These are phyloP conservation scores for Barbus barbus DNA, from an alignment of 2,113 vertebrate genomes.

Conservation along the genomic window DNA sequence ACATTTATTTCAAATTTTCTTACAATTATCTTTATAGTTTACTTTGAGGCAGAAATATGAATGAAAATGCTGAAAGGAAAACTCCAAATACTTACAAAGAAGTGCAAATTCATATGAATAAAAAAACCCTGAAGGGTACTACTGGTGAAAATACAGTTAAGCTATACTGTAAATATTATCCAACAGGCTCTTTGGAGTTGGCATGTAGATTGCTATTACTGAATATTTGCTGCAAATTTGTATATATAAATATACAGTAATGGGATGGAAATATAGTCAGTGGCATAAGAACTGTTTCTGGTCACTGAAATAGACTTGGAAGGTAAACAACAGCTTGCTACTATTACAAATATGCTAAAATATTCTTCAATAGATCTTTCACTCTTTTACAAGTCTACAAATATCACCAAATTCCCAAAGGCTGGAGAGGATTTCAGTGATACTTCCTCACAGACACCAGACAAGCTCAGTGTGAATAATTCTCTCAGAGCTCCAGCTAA, in stretches of 20 bases:
- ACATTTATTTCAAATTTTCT: too few relatives aligned
- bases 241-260: not conserved
- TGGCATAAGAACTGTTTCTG: too few relatives aligned
- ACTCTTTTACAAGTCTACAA: not conserved
- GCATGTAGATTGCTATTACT: not conserved
- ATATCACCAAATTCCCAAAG: not conserved
- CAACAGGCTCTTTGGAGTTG: not conserved
- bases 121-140: not conserved
- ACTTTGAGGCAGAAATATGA: not conserved
- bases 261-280: not conserved
- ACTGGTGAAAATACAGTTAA: not conserved
- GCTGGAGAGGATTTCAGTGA: not conserved
- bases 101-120: not conserved
- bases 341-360: constrained; percentile 15
- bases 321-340: constrained; percentile 7
- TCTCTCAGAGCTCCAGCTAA: constrained; percentile 11
- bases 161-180: not conserved
- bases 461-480: constrained; percentile 39
- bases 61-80: not conserved
- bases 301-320: not conserved
- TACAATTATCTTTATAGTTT: not conserved
- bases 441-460: constrained; percentile 23
- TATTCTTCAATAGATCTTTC: not conserved
- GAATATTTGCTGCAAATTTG: not conserved
- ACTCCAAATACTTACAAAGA: not conserved